Percentiles rank a stretch among this genome's conserved stretches.
These are phyloP conservation scores for Pseudonaja textilis DNA, from an alignment of 2,113 vertebrate genomes.

Conservation along the genomic window DNA sequence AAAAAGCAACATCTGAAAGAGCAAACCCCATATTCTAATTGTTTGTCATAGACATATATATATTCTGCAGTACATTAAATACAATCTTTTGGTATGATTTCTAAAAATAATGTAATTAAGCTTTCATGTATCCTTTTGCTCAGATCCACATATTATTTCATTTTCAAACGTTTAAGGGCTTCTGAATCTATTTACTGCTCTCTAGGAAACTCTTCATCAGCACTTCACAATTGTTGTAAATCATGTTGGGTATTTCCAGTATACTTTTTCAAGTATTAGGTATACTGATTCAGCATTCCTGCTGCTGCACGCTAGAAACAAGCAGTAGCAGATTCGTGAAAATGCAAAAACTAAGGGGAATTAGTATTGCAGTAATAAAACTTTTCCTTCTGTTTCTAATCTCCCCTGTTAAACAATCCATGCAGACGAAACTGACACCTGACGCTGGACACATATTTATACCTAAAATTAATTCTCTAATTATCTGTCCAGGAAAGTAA, in stretches of 20 bases:
- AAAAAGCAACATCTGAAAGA: conserved; percentile 22
- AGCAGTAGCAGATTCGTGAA: background rate
- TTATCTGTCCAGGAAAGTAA: background rate
- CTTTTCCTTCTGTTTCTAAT: background rate
- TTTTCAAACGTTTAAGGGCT: background rate
- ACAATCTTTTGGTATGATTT: background rate
- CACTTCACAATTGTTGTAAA: background rate
- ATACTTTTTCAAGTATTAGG: background rate
- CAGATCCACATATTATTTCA: background rate
- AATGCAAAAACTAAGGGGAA: background rate
- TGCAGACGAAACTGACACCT: background rate
- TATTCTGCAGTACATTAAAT: background rate
- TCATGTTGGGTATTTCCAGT: background rate
- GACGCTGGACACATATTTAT: background rate
- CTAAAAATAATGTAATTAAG: background rate
- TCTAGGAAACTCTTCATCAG: background rate
- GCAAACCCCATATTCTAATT: background rate
- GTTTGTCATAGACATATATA: background rate
- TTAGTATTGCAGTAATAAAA: background rate
- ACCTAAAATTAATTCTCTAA: background rate
- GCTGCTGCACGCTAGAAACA: background rate
- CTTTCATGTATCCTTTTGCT: background rate
- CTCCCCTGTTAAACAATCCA: background rate
- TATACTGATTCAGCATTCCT: background rate
- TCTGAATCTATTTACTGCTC: background rate